These are phyloP conservation scores for Empidonax alnorum DNA, from an alignment of 2,113 vertebrate genomes.

Conservation along the genomic window DNA sequence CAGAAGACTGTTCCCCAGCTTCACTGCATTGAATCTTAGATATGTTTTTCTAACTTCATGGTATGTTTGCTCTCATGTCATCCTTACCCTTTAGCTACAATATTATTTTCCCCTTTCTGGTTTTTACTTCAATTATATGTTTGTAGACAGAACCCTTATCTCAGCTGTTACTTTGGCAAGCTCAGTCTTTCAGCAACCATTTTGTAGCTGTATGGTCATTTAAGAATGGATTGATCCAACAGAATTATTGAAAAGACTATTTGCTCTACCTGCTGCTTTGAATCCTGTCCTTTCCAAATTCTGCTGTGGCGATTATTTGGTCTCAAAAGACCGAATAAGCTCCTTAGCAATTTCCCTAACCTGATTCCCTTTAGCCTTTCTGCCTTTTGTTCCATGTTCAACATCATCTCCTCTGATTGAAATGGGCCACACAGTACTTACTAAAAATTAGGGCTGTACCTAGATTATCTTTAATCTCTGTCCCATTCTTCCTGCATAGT, in stretches of 20 bases:
- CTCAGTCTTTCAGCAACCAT: background rate
- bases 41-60: background rate
- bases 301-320: background rate
- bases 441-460: background rate
- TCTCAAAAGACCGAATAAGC: constrained; percentile 33
- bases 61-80: background rate
- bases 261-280: background rate
- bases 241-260: background rate
- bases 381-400: background rate
- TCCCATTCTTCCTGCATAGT: background rate
- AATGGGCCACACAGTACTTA: background rate
- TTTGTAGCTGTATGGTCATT: background rate
- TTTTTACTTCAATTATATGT: background rate
- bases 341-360: constrained; percentile 9
- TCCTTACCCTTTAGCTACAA: background rate
- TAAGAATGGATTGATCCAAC: background rate
- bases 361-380: background rate
- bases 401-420: background rate
- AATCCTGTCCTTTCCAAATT: background rate
- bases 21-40: background rate
- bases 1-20: background rate
- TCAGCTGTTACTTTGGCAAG: background rate
- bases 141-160: background rate
- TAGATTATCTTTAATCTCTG: constrained; percentile 21
- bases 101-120: background rate